Base-by-base conservation (phyloP, 1,140 invertebrate species). In the Teleogryllus occipitalis region DNA sequence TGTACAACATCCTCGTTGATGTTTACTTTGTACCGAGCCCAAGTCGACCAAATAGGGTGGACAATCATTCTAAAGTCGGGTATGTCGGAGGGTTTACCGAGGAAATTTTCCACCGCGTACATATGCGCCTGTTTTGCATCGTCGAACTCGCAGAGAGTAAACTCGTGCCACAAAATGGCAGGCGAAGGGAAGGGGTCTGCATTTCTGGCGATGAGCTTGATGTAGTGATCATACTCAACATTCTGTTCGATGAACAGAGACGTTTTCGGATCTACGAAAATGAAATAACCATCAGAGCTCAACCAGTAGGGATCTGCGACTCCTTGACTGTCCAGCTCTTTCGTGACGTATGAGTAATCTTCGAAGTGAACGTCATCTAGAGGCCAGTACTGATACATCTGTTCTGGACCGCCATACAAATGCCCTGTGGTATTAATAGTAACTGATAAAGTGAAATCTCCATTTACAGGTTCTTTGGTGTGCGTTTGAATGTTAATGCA, bases 21-120 rank as follows among this genome's bases (percentile, higher is more conserved):
- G 47, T 90, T 86, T 47, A 85, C 86, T 47, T 93, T 92, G 83
- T 93, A 96, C 82, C 92, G 90, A 0, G 93, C 93, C 96, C 96
- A 97, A 0, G 96, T 98, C 0, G 95, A 96, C 96, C 96, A 98
- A 78, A 97, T 92, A 0, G 96, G 96, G 84, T 93, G 87, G 12
- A 84, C 85, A 8, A 96, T 89, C 90, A 97, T 93, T 54, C 86
- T 86, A 78, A 90, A 87, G 82, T 95, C 92, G 0, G 95, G 95
- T 81, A 89, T 86, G 1, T 86, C 89, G 3, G 81, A 86, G 0
- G 94, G 93, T 82, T 90, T 90, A 7, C 88, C 88, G 21, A 93
- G 86, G 79, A 89, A 86, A 5, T 85, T 88, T 8, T 88, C 83
- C 0, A 93, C 85, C 0, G 90, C 90, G 81, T 90, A 85, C 81